A percentile compares a stretch with the other conserved stretches of the same genome.
phyloP scores from a whole-genome alignment of 2,888 invertebrate species.

The Phyllotreta cruciferae region DNA sequence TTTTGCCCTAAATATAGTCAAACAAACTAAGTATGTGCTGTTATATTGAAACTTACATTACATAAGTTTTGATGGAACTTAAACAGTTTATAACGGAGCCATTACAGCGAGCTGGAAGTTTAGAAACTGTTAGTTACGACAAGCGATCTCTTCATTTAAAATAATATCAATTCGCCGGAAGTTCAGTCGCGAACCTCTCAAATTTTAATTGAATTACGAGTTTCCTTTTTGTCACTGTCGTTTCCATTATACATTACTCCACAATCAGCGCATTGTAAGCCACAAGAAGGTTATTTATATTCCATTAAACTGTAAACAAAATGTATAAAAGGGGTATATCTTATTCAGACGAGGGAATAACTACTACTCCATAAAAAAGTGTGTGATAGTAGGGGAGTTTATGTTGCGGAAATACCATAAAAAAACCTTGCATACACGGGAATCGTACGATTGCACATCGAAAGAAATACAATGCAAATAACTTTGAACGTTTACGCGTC shows the following conservation, averaged over 20 bases:
- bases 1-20: background rate
- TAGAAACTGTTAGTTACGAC: constrained; percentile 17
- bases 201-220: constrained; percentile 5
- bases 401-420: no score
- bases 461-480: constrained; percentile 24
- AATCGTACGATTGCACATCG: background rate
- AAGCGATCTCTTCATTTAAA: constrained; percentile 13
- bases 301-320: no score
- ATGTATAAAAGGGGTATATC: no score
- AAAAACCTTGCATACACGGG: no score
- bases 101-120: constrained; percentile 15
- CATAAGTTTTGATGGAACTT: constrained; percentile 13
- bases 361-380: no score
- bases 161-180: constrained; percentile 12
- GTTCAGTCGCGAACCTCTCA: background rate
- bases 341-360: no score
- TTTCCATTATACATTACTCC: no score
- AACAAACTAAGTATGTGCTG: constrained; percentile 10
- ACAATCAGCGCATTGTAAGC: no score
- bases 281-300: no score
- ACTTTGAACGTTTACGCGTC: constrained; percentile 26
- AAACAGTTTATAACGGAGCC: constrained; percentile 11
- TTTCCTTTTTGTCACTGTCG: background rate
- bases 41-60: constrained; percentile 10
- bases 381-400: no score